Base-by-base conservation (phyloP, 2,797 vertebrate species). In the Lacerta agilis region DNA sequence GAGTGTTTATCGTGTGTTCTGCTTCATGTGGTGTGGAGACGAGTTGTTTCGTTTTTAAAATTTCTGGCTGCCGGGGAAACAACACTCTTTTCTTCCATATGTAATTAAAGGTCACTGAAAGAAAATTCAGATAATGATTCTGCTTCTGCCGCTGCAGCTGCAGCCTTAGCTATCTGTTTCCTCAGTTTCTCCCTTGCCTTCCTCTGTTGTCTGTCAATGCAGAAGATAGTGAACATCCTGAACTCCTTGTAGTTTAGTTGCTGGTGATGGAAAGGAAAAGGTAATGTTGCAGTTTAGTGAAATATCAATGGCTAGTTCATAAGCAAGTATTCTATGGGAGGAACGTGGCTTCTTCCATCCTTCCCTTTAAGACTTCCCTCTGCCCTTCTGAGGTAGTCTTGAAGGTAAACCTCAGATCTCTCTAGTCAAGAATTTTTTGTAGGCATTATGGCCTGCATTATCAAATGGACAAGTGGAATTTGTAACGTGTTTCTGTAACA, bases 181-280 rank as follows among this genome's bases (percentile, higher is more conserved):
- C 17, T 82, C 36, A 8, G 77, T 83, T 88, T 92, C 88, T 91
- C 85, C 79, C 8, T 94, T 69, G 87, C 29, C 49, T 84, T 83
- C 11, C 81, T 27, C 66, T 92, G 86, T 2, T 90, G 84, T 84
- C 95, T 94, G 36, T 94, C 92, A 69, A 29, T 82, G 58, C 85
- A 90, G 93, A 92, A 94, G 83, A 87, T 89, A 6, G 90, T 91
- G 79, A 95, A 94, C 76, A 91, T 75, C 86, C 83, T 88, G 38
- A 95, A 92, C 91, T 95, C 93, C 86, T 92, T 89, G 41, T 93
- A 92, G 88, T 76, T 93, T 78, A 85, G 88, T 88, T 66, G 78
- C 92, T 96, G 3, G 36, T 85, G 90, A 84, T 81, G 83, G 36
- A 80, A 80, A 25, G 33, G 38, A 79, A 43, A 72, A 81, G 45